A percentile compares a stretch with the other conserved stretches of the same genome.
Conservation (phyloP, 2,888 invertebrate genomes). For the Laothoe populi region DNA sequence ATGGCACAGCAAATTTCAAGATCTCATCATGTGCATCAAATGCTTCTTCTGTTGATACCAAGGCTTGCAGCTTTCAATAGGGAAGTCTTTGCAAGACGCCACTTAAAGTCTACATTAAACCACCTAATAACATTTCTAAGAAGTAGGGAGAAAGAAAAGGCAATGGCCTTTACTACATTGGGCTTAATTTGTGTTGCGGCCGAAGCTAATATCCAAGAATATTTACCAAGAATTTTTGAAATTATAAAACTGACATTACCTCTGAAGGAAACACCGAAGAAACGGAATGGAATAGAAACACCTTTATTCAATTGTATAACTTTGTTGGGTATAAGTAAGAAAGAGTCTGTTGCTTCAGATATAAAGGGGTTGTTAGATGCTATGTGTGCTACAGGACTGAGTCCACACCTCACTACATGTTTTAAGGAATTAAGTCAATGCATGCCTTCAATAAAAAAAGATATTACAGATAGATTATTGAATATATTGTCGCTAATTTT, state of each 20-base stretch:
- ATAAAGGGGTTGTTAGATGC: constrained; percentile 94
- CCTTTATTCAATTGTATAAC: constrained; percentile 98
- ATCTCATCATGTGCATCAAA: constrained; percentile 93
- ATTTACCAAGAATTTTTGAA: constrained; percentile 93
- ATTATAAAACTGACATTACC: constrained; percentile 91
- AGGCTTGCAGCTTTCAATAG: constrained; percentile 96
- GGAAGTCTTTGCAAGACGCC: constrained; percentile 90
- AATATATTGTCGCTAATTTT: constrained; percentile 95
- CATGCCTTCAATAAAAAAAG: constrained; percentile 94
- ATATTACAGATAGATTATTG: constrained; percentile 96
- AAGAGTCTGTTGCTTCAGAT: constrained; percentile 90
- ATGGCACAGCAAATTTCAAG: constrained; percentile 92
- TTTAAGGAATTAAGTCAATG: constrained; percentile 95
- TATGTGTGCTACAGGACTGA: constrained; percentile 96
- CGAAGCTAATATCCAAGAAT: constrained; percentile 90
- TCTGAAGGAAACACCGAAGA: constrained; percentile 90
- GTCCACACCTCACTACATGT: constrained; percentile 95
- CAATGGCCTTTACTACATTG: constrained; percentile 94
- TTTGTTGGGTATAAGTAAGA: constrained; percentile 94
- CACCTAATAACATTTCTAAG: constrained; percentile 91
- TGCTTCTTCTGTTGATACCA: constrained; percentile 94
- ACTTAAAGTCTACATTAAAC: constrained; percentile 90
- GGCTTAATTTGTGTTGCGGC: constrained; percentile 97
- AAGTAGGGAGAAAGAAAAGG: constrained; percentile 93
- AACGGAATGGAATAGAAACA: constrained; percentile 90